phyloP scores from a whole-genome alignment of 2,797 vertebrate genomes.

The Vultur gryphus region DNA sequence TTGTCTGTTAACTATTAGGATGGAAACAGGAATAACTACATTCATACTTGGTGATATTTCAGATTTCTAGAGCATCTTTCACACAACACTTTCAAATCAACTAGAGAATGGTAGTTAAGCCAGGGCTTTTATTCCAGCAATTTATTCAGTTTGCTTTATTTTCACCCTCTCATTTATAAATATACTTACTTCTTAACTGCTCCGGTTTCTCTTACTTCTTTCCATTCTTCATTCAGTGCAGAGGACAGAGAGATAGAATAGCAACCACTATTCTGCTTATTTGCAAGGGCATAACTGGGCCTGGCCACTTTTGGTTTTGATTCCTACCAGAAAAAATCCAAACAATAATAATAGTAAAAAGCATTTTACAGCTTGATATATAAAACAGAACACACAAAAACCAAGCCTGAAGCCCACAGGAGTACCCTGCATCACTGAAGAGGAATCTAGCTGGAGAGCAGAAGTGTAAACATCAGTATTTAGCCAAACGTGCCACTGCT shows the following conservation, averaged over 20 bases:
- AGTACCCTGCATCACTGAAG: background rate
- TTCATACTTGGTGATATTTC: background rate
- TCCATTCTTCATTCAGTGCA: slow-evolving; percentile 79
- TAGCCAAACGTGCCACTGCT: background rate
- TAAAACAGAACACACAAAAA: background rate
- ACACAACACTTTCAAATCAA: background rate
- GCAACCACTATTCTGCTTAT: slow-evolving; percentile 73
- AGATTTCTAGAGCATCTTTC: background rate
- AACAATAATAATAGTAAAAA: background rate
- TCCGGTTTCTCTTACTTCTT: slow-evolving; percentile 79
- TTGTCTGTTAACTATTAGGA: background rate
- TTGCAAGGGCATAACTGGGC: slow-evolving; percentile 81
- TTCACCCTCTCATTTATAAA: background rate
- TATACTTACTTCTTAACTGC: slow-evolving; percentile 81
- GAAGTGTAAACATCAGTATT: background rate
- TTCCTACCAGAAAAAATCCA: slow-evolving; percentile 58
- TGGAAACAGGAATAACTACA: background rate
- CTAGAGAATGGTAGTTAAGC: background rate
- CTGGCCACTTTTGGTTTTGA: slow-evolving; percentile 51
- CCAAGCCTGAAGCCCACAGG: background rate
- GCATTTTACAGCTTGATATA: background rate
- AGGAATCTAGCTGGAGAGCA: background rate
- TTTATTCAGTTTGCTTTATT: background rate
- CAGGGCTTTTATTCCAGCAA: background rate
- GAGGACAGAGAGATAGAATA: slow-evolving; percentile 81